Percentiles rank a stretch among this genome's conserved stretches.
Evolutionary conservation across 2,888 invertebrate genomes (phyloP).

Genomic region (Opisthograptis luteolata): DNA sequence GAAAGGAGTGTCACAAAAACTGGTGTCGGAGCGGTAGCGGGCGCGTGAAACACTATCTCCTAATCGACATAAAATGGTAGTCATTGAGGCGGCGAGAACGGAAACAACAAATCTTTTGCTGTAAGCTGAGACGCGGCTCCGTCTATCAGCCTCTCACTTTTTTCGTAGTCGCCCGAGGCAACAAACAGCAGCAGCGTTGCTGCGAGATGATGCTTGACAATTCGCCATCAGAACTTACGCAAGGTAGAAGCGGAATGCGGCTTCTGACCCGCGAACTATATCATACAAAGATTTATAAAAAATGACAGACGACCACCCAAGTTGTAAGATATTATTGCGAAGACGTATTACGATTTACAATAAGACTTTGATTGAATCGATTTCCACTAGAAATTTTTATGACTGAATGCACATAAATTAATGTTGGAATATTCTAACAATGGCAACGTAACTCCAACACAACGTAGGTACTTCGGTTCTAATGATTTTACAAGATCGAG

Average conservation of each 20-base stretch:
- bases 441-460: constrained; percentile 36
- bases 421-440: constrained; percentile 53
- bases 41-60: constrained; percentile 82
- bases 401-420: constrained; percentile 46
- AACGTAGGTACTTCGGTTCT: constrained; percentile 51
- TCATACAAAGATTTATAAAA: constrained; percentile 59
- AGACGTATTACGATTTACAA: constrained; percentile 62
- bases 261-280: constrained; percentile 69
- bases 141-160: constrained; percentile 72
- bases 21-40: constrained; percentile 80
- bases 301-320: constrained; percentile 73
- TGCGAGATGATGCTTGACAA: constrained; percentile 58
- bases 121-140: constrained; percentile 69
- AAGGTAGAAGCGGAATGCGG: constrained; percentile 61
- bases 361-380: constrained; percentile 68
- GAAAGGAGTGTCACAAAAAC: constrained; percentile 79
- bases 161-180: constrained; percentile 54
- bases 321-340: constrained; percentile 53
- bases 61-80: constrained; percentile 83
- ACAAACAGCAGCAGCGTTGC: constrained; percentile 41
- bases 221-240: constrained; percentile 66
- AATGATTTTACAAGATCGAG: constrained; percentile 72
- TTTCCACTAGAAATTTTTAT: constrained; percentile 59
- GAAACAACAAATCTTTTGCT: constrained; percentile 79
- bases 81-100: constrained; percentile 80